A percentile compares a stretch with the other conserved stretches of the same genome.
Conservation (phyloP, 2,113 vertebrate species). For the Pagrus major region DNA sequence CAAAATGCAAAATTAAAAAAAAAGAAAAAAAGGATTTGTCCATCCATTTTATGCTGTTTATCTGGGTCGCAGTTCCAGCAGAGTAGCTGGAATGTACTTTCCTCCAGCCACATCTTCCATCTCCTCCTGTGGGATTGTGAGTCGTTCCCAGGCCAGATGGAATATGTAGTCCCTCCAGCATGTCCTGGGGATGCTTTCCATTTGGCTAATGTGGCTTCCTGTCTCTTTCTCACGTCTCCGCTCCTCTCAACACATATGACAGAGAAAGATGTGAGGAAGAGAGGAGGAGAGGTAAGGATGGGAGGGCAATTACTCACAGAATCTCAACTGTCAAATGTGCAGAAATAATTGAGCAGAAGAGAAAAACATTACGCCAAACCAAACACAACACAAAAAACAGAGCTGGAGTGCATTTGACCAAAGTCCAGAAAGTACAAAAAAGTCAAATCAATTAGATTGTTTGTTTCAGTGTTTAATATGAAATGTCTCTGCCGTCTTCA, state of each 20-base stretch:
- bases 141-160: slow-evolving; percentile 68
- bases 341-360: slow-evolving; percentile 1
- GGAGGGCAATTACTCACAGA: slow-evolving; percentile 27
- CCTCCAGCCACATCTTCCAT: slow-evolving; percentile 41
- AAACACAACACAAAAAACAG: not conserved
- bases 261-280: not conserved
- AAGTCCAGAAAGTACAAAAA: too few species aligned
- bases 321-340: slow-evolving; percentile 19
- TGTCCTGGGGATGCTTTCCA: slow-evolving; percentile 44
- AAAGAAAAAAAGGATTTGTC: not conserved
- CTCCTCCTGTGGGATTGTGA: slow-evolving; percentile 58
- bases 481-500: not conserved
- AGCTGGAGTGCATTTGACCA: not conserved
- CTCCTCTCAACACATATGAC: slow-evolving; percentile 14
- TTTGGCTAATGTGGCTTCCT: slow-evolving; percentile 38
- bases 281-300: not conserved
- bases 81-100: slow-evolving; percentile 22
- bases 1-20: not conserved
- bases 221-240: slow-evolving; percentile 3
- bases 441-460: not conserved
- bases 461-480: not conserved
- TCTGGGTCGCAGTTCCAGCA: slow-evolving; percentile 42
- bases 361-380: slow-evolving; percentile 5
- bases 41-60: slow-evolving; percentile 42
- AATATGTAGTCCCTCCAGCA: slow-evolving; percentile 53